Conservation (phyloP, 2,888 invertebrate species). For the Tuta absoluta region DNA sequence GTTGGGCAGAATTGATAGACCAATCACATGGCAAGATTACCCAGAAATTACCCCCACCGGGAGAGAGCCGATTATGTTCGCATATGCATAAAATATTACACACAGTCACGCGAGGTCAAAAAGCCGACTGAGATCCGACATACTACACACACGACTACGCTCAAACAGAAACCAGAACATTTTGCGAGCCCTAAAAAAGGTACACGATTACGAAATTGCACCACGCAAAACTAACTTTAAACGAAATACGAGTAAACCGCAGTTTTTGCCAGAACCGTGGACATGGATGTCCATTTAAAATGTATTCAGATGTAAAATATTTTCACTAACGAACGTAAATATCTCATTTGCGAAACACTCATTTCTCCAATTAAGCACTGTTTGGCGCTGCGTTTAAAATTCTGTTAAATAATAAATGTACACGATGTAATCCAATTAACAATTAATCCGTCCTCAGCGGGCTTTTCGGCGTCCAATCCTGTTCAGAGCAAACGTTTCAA, state of each 20-base stretch:
- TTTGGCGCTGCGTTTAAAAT: conserved; percentile 56
- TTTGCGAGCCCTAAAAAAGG: conserved; percentile 5
- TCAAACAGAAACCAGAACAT: conserved; percentile 14
- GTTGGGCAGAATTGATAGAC: conserved; percentile 16
- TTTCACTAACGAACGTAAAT: conserved; percentile 16
- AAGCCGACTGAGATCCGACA: conserved; percentile 15
- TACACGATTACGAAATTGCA: background rate
- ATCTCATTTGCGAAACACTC: conserved; percentile 44
- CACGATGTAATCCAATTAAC: conserved; percentile 69
- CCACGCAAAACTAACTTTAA: background rate
- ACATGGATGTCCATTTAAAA: background rate
- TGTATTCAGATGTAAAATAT: conserved; percentile 7
- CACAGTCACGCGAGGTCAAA: conserved; percentile 29
- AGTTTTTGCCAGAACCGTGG: background rate
- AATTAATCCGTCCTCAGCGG: conserved; percentile 64
- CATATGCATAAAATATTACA: conserved; percentile 25
- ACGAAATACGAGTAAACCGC: conserved; percentile 1
- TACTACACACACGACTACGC: conserved; percentile 12
- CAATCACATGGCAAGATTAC: conserved; percentile 24
- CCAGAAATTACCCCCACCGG: conserved; percentile 25
- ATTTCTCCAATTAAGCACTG: conserved; percentile 51
- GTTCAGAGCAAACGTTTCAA: conserved; percentile 60
- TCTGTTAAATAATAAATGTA: conserved; percentile 61
- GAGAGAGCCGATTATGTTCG: conserved; percentile 24
- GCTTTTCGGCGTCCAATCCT: conserved; percentile 61